These are phyloP conservation scores for Cydia amplana DNA, from an alignment of 1,140 invertebrate species.

Conservation along the genomic window DNA sequence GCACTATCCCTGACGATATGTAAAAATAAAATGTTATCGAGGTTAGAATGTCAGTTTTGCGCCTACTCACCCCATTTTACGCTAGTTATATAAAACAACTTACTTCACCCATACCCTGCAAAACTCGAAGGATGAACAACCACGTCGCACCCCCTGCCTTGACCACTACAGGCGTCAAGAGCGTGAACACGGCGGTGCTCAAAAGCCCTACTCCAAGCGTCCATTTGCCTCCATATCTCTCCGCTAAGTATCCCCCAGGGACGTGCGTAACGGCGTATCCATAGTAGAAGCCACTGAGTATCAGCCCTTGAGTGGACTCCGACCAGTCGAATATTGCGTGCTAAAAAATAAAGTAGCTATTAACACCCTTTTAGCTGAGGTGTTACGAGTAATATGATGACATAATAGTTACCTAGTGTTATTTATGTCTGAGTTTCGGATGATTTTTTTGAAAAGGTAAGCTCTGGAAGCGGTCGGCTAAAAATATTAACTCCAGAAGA, in stretches of 20 bases:
- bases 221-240: slow-evolving; percentile 81
- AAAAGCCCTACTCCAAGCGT: slow-evolving; percentile 82
- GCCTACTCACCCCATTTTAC: too few relatives aligned
- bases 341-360: slow-evolving; percentile 49
- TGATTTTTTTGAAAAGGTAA: too few relatives aligned
- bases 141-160: slow-evolving; percentile 78
- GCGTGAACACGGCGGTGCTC: slow-evolving; percentile 81
- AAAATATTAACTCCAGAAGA: background rate
- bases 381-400: background rate
- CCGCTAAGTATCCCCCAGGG: slow-evolving; percentile 81
- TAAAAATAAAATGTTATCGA: too few relatives aligned
- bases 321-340: slow-evolving; percentile 81
- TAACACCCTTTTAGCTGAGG: slow-evolving; percentile 21
- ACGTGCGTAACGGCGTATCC: slow-evolving; percentile 83
- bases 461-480: background rate
- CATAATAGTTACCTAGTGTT: background rate
- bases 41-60: too few relatives aligned
- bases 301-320: slow-evolving; percentile 81
- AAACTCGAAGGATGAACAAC: slow-evolving; percentile 82
- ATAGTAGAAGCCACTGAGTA: slow-evolving; percentile 81
- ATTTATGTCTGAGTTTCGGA: background rate
- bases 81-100: slow-evolving; percentile 27
- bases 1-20: too few relatives aligned
- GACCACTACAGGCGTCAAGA: slow-evolving; percentile 78
- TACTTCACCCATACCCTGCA: slow-evolving; percentile 85